Evolutionary conservation across 2,797 vertebrate genomes (phyloP).

Genomic region (Lindbergichthys nudifrons): DNA sequence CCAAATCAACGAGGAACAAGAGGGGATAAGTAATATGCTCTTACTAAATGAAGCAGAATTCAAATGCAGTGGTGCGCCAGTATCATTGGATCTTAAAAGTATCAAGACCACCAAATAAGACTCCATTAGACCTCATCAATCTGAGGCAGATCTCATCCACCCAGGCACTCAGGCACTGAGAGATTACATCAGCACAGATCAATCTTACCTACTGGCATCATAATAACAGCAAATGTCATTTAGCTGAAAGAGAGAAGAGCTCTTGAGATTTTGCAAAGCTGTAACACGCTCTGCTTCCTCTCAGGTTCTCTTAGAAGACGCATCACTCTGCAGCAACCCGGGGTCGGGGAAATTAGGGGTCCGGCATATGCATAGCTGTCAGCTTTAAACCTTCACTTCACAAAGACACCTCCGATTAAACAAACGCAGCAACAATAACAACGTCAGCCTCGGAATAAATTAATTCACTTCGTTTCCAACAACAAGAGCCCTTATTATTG

Average conservation of each 20-base stretch:
- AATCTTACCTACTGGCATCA: conserved; percentile 54
- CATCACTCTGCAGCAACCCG: conserved; percentile 33
- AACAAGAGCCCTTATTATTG: conserved; percentile 49
- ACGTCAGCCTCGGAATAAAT: conserved; percentile 53
- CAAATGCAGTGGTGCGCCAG: conserved; percentile 19
- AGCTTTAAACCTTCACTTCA: conserved; percentile 45
- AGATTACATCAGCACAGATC: conserved; percentile 71
- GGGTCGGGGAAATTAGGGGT: conserved; percentile 42
- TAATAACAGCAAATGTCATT: conserved; percentile 69
- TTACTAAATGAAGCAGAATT: conserved; percentile 58
- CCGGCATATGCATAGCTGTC: conserved; percentile 41
- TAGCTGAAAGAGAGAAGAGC: conserved; percentile 54
- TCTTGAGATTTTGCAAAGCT: conserved; percentile 59
- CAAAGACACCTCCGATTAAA: conserved; percentile 53
- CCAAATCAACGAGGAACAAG: conserved; percentile 41
- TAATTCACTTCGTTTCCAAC: conserved; percentile 46
- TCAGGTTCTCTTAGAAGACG: conserved; percentile 56
- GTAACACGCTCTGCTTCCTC: conserved; percentile 47
- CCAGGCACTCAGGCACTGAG: conserved; percentile 42
- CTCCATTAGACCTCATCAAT: conserved; percentile 66
- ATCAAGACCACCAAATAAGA: conserved; percentile 49
- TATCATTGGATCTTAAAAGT: conserved; percentile 42
- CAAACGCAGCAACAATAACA: conserved; percentile 49
- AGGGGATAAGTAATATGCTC: conserved; percentile 48
- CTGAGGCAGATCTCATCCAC: conserved; percentile 62